These are phyloP conservation scores for Zaprionus vittiger DNA, from an alignment of 1,140 invertebrate genomes.

Conservation along the genomic window DNA sequence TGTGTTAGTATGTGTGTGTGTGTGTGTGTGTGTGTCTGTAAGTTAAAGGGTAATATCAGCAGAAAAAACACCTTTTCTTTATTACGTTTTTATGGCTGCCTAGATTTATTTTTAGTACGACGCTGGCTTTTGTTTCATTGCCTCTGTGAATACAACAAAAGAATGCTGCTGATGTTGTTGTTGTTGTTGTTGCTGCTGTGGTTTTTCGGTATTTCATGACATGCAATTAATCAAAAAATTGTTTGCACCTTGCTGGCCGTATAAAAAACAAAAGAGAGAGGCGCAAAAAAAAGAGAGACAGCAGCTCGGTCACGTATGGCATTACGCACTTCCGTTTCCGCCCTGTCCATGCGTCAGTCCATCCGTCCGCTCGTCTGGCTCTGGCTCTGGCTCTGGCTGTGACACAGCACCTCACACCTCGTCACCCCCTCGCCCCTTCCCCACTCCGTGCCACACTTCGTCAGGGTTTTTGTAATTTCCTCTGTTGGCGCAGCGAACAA, in stretches of 20 bases:
- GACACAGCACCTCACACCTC: neutral
- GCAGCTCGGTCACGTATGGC: slow-evolving; percentile 64
- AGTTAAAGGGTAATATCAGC: slow-evolving; percentile 31
- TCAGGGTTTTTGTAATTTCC: slow-evolving; percentile 49
- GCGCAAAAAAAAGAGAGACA: slow-evolving; percentile 5
- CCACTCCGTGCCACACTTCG: neutral
- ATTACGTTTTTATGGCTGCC: slow-evolving; percentile 76
- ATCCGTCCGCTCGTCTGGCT: slow-evolving; percentile 13
- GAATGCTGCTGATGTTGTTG: slow-evolving; percentile 32
- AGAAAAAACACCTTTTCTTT: slow-evolving; percentile 58
- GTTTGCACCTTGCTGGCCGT: slow-evolving; percentile 66
- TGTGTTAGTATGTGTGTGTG: slow-evolving; percentile 3
- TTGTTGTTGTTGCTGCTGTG: slow-evolving; percentile 29
- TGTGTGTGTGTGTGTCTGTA: slow-evolving; percentile 4
- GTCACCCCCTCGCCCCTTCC: neutral
- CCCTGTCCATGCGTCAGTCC: slow-evolving; percentile 28
- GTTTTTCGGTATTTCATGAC: slow-evolving; percentile 42
- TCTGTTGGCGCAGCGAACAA: slow-evolving; percentile 44
- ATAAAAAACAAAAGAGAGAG: slow-evolving; percentile 10
- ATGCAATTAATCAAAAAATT: slow-evolving; percentile 78
- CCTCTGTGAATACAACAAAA: slow-evolving; percentile 47
- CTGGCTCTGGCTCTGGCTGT: slow-evolving; percentile 7
- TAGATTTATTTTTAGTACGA: slow-evolving; percentile 68
- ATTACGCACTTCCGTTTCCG: slow-evolving; percentile 81
- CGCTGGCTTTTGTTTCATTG: slow-evolving; percentile 68